Base-by-base conservation (phyloP, 2,888 invertebrate genomes). In the Drosophila austrosaltans region DNA sequence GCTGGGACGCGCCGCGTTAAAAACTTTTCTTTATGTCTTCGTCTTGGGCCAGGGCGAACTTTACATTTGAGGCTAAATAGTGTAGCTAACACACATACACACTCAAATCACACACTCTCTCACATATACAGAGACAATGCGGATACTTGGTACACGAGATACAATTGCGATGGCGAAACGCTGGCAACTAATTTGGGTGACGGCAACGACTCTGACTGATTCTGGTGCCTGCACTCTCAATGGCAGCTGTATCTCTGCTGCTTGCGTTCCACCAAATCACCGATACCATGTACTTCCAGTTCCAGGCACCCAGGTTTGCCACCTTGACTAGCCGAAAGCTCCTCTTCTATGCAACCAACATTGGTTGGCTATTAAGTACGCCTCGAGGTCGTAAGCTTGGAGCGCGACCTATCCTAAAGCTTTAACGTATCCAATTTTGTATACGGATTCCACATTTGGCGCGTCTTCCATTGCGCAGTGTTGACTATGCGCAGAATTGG, bases 131-230 rank as follows among this genome's bases (percentile, higher is more conserved):
- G 10, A 6, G 22, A 36, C 36, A 36, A 36, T 36, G 36, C 36
- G 36, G 25, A 53, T 44, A 30, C 22, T 40, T 40, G n/a, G 8
- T 16, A 30, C 42, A 56, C 62, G 65, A 82, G 80, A 82, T 65
- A 85, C 82, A 82, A 80, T 76, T 88, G 80, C 88, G 82, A 79
- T 68, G 83, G 86, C 83, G 86, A 82, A 87, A 87, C 86, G 83
- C 78, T 83, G 83, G 81, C 88, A 83, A 83, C 83, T 83, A 85
- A 83, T 83, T 82, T 87, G 82, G 86, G 88, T 83, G 83, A 83
- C 76, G 83, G 79, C 65, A 69, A 44, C 28, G 53, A 64, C 72
- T 66, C 69, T 48, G 48, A 53, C 28, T 48, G 58, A 58, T 53
- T 32, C 60, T 60, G 60, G 56, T 53, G 63, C 56, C 56, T 66